Base-by-base conservation (phyloP, 2,113 vertebrate species). In the Hypomesus transpacificus region DNA sequence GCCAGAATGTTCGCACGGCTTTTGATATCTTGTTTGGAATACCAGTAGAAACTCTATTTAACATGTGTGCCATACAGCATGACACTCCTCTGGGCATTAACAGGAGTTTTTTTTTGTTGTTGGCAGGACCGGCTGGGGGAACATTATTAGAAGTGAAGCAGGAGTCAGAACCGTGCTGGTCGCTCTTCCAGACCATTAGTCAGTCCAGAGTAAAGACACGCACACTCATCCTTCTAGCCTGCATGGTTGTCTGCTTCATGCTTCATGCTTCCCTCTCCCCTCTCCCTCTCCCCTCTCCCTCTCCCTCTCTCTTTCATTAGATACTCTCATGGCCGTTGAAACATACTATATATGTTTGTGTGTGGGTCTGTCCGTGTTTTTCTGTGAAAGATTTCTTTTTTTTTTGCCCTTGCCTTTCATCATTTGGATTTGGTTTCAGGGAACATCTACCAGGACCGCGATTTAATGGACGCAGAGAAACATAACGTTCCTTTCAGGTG, bases 391-490 rank as follows among this genome's bases (percentile, higher is more conserved):
- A 69, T 72, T 69, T 72, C 11, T 24, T 46, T 74, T 66, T 77
- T 53, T 39, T 64, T 64, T 51, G 50, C 73, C 73, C 60, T 39
- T 57, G 21, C 70, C 69, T 50, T 39, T 64, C 68, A 69, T 65
- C 68, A 65, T 77, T 59, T 66, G 65, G 59, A 68, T 75, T 70
- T 60, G 75, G 71, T 69, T 66, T 56, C 54, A 18, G 54, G 66
- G 53, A 50, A 63, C 68, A 68, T 60, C 62, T 65, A 68, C 65
- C 54, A 18, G 16, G 16, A 17, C 11, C 54, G 16, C 18, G 16
- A 17, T 56, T 20, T 56, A 46, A 46, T 46, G 39, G 39, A 46
- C 39, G 39, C 39, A 46, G 39, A 46, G 39, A 46, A 46, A 46
- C 39, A 46, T 13, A 11, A 2, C 39, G 39, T 46, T 50, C 63